Percentiles rank a stretch among this genome's conserved stretches.
Evolutionary conservation across 2,797 vertebrate species (phyloP).

Genomic region (Poeciliopsis paucimaculata): DNA sequence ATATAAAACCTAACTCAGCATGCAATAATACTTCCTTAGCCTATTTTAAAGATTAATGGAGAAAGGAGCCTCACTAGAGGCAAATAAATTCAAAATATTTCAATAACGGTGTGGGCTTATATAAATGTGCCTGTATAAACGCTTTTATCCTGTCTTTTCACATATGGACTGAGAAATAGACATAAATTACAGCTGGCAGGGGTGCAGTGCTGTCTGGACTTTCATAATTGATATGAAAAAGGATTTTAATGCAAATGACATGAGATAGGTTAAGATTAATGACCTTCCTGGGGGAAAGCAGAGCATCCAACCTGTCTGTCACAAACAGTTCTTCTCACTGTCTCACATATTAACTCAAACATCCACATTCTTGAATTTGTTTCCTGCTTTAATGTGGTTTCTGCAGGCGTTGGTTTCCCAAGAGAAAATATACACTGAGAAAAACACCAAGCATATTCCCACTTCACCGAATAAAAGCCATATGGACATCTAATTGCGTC

Average conservation of each 20-base stretch:
- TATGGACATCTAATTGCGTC: slow-evolving; percentile 11
- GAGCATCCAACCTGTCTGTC: slow-evolving; percentile 33
- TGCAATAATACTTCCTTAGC: neutral
- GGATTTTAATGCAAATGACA: slow-evolving; percentile 46
- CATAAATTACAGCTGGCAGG: slow-evolving; percentile 31
- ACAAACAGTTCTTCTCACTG: slow-evolving; percentile 30
- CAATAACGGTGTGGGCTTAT: neutral
- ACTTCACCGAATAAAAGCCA: slow-evolving; percentile 9
- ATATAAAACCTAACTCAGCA: neutral
- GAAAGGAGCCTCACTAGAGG: neutral
- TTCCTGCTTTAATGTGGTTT: slow-evolving; percentile 21
- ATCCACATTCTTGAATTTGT: slow-evolving; percentile 11
- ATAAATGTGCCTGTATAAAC: neutral
- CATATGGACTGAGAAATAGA: slow-evolving; percentile 13
- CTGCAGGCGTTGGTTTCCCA: slow-evolving; percentile 7
- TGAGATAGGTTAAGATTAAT: slow-evolving; percentile 37
- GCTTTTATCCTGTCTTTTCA: neutral
- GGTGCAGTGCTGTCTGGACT: slow-evolving; percentile 22
- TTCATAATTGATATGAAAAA: slow-evolving; percentile 43
- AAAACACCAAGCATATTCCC: slow-evolving; percentile 5
- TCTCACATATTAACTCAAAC: slow-evolving; percentile 1
- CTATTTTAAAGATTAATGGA: neutral
- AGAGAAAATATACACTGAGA: slow-evolving; percentile 10
- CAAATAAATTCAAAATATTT: neutral
- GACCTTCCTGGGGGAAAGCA: slow-evolving; percentile 25